phyloP scores from a whole-genome alignment of 2,113 vertebrate species.

The Trogon melanurus region DNA sequence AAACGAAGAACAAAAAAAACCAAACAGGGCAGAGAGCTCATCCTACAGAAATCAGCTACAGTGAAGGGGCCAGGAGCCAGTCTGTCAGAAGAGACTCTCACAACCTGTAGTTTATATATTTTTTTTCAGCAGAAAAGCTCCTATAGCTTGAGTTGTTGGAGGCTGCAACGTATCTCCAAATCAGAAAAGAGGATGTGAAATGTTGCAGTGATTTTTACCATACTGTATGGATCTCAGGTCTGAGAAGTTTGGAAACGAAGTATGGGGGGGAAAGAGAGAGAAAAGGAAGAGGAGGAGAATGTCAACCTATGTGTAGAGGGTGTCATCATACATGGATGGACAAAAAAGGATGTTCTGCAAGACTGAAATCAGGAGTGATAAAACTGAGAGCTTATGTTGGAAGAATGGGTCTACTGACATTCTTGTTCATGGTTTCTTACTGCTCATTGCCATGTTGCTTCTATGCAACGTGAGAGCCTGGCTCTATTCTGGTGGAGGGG shows the following conservation, averaged over 20 bases:
- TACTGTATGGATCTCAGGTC: not conserved
- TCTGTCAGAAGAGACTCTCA: not conserved
- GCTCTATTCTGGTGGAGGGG: not conserved
- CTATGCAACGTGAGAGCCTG: not conserved
- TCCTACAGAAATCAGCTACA: not conserved
- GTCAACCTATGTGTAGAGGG: not conserved
- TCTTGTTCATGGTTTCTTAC: not conserved
- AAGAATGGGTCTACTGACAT: not conserved
- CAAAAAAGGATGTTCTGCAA: not conserved
- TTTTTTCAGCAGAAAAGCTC: not conserved
- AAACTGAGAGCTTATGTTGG: not conserved
- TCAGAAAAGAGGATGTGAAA: not conserved
- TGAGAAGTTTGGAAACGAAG: not conserved
- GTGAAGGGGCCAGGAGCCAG: not conserved
- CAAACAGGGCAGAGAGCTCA: not conserved
- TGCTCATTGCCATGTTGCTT: not conserved
- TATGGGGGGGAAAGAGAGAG: not conserved
- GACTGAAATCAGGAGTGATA: not conserved
- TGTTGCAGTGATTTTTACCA: not conserved
- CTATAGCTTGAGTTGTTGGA: not conserved
- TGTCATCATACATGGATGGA: not conserved
- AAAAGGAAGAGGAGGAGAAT: fast-evolving
- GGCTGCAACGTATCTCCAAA: not conserved
- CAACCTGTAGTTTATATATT: not conserved
- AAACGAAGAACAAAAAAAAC: not conserved